A percentile compares a stretch with the other conserved stretches of the same genome.
phyloP scores from a whole-genome alignment of 2,113 vertebrate species.

The Melanostigma gelatinosum region DNA sequence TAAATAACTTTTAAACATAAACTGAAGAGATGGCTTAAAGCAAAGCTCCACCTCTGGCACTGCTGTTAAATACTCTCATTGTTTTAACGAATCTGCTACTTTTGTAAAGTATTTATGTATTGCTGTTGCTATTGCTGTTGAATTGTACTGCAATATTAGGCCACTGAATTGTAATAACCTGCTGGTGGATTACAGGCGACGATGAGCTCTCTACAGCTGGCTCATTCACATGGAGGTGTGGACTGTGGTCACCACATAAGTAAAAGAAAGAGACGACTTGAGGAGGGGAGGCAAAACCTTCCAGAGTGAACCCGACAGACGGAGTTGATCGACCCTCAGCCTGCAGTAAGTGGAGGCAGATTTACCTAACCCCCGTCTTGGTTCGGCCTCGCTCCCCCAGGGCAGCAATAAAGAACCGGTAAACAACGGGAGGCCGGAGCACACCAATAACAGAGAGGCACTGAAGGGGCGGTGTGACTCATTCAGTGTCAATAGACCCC shows the following conservation, averaged over 20 bases:
- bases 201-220: neutral
- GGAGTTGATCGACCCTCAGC: constrained; percentile 8
- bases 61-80: too few species aligned
- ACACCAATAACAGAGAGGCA: constrained; percentile 43
- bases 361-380: constrained; percentile 48
- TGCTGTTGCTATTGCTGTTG: too few species aligned
- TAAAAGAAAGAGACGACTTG: neutral
- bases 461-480: constrained; percentile 30
- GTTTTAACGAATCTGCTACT: too few species aligned
- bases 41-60: too few species aligned
- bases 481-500: constrained; percentile 22
- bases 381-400: constrained; percentile 17
- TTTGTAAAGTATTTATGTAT: too few species aligned
- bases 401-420: constrained; percentile 58
- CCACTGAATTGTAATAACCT: neutral
- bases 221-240: too few species aligned
- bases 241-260: neutral
- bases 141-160: neutral
- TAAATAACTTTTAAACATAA: too few species aligned
- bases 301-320: neutral
- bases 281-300: constrained; percentile 11
- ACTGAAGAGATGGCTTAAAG: too few species aligned
- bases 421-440: constrained; percentile 44
- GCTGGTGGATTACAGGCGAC: neutral
- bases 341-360: constrained; percentile 15